Base-by-base conservation (phyloP, 2,888 invertebrate species). In the Clanis bilineata region DNA sequence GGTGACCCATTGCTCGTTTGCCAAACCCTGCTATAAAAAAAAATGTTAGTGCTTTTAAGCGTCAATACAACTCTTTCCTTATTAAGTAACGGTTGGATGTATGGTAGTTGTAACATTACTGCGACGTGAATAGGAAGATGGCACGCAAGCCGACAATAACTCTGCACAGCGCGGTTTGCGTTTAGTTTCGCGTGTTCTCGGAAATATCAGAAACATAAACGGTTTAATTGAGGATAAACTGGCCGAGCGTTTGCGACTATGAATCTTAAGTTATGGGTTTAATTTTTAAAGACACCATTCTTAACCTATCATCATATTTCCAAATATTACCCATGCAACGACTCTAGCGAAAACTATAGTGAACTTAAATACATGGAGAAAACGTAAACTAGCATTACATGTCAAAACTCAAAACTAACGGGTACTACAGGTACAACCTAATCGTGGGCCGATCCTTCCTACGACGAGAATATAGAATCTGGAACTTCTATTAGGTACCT, bases 11-110 rank as follows among this genome's bases (percentile, higher is more conserved):
- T n/a, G n/a, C n/a, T n/a, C n/a, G n/a, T n/a, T n/a, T n/a, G n/a
- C n/a, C n/a, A n/a, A n/a, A n/a, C n/a, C n/a, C n/a, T n/a, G n/a
- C n/a, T n/a, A n/a, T n/a, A n/a, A n/a, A n/a, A n/a, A n/a, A n/a
- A n/a, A n/a, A n/a, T n/a, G n/a, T n/a, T n/a, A n/a, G n/a, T n/a
- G n/a, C n/a, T n/a, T n/a, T 15, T 47, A 9, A 9, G 18, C 9
- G 25, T 28, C 9, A 23, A 7, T 51, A 18, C 51, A 18, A 51
- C 9, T 32, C 18, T 32, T 51, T 51, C 51, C 51, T 51, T 15
- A 51, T 25, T 41, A 23, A 25, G 41, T 43, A 57, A 57, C 57
- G 28, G 44, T 57, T 44, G 44, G 44, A 44, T 51, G 32, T 51
- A 25, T 21, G 0, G 23, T 18, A 23, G 22, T 41, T 41, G n/a